Evolutionary conservation across 2,888 invertebrate genomes (phyloP), one percentile per base, ranked within the genome.

Genomic region (Minunthozetes semirufus): DNA sequence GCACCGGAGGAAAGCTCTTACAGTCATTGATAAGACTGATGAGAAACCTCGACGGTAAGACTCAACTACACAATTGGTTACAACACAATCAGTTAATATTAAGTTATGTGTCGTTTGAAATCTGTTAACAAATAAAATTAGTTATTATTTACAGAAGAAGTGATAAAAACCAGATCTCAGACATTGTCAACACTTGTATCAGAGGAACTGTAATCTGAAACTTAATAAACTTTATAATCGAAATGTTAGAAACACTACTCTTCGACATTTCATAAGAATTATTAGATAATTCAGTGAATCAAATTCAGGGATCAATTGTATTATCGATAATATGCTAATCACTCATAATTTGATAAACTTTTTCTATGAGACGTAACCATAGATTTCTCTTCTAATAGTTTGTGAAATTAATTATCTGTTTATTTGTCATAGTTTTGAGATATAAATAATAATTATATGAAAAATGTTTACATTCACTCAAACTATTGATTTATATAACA

Each of bases 1-100:
- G 92, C 42, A 93, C 92, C 0, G 91, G 91, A 6, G 89, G 89
- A 76, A 80, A 81, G 71, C 79, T 83, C 27, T 78, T 83, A 4
- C 79, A 81, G 53, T 81, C 81, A 46, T 76, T 84, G 17, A 80
- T 80, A 53, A 84, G 88, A 76, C 83, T 92, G 4, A 86, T 92
- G 84, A 83, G 86, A 3, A 89, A 89, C 80, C 83, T 93, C 53
- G 85, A 84, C 61, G 74, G 74, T 53, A 48, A 25, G 50, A 42
- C 13, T 68, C 11, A 22, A 33, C 1, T 38, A 17, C 46, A 33
- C 29, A 29, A 1, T 33, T 13, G 17, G 46, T 11, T 2, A 11
- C 17, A 48, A 48, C 46, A 48, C 4, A 48, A 48, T 48, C 17
- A 48, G 2, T 15, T 48, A 48, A 48, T 48, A 11, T 48, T 3